Conservation (phyloP, 2,888 invertebrate genomes). For the Mechanitis messenoides region DNA sequence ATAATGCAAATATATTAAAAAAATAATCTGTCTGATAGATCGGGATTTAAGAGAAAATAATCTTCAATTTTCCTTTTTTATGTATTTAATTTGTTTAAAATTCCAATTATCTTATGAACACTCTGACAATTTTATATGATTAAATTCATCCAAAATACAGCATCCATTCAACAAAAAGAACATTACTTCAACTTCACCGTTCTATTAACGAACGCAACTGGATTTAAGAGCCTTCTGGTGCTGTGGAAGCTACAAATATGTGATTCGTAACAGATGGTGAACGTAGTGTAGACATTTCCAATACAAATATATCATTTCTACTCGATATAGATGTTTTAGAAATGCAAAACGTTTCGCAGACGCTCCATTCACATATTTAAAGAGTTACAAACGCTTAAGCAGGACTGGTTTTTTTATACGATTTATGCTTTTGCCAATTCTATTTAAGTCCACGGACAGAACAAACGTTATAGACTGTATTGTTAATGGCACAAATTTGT, state of each 20-base stretch:
- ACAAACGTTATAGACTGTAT: too few species aligned
- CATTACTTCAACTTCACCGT: background rate
- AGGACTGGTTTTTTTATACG: too few species aligned
- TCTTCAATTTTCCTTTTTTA: constrained; percentile 5
- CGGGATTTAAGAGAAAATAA: too few species aligned
- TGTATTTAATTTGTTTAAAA: background rate
- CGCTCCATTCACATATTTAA: background rate
- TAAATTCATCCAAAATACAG: too few species aligned
- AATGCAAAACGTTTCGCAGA: background rate
- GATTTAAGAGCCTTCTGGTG: background rate
- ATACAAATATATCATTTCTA: background rate
- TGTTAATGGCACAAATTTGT: too few species aligned
- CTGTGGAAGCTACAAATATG: background rate
- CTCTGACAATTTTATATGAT: too few species aligned
- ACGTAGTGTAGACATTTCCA: background rate
- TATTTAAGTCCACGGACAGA: too few species aligned
- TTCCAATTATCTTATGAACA: too few species aligned
- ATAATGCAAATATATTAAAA: constrained; percentile 28
- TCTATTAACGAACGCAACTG: background rate
- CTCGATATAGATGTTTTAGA: constrained; percentile 1
- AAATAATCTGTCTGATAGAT: constrained; percentile 18
- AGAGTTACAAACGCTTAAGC: too few species aligned
- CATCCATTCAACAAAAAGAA: too few species aligned
- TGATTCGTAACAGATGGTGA: background rate
- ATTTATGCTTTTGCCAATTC: too few species aligned